Conservation (phyloP, 2,113 vertebrate species). For the Melanostigma gelatinosum region DNA sequence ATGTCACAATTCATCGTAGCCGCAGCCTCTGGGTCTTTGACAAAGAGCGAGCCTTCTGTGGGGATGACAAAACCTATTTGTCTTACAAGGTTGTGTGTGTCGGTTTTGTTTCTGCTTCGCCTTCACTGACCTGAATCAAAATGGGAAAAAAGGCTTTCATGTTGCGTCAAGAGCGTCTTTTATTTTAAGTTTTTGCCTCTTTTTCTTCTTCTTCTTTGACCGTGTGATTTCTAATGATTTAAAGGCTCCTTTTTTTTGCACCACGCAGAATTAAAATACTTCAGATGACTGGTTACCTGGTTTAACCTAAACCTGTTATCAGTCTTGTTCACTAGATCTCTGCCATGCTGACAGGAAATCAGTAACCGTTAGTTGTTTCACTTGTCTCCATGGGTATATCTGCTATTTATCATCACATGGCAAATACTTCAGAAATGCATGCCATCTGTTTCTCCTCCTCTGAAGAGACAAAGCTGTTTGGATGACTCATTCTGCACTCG, state of each 20-base stretch:
- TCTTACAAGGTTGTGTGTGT: slow-evolving; percentile 83
- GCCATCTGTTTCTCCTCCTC: slow-evolving; percentile 16
- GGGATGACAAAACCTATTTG: slow-evolving; percentile 83
- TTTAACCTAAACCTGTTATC: slow-evolving; percentile 16
- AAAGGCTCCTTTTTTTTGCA: slow-evolving; percentile 16
- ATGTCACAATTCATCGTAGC: slow-evolving; percentile 81
- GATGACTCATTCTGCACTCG: slow-evolving; percentile 15
- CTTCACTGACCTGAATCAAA: slow-evolving; percentile 76
- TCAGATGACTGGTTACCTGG: neutral
- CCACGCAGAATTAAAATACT: slow-evolving; percentile 17
- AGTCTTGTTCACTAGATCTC: neutral
- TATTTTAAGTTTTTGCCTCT: slow-evolving; percentile 45
- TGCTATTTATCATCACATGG: slow-evolving; percentile 17
- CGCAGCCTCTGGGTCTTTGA: slow-evolving; percentile 77
- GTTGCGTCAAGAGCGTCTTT: slow-evolving; percentile 53
- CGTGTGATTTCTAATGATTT: neutral
- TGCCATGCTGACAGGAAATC: neutral
- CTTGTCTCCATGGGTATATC: neutral
- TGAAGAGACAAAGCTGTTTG: slow-evolving; percentile 5
- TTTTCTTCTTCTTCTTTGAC: slow-evolving; percentile 23
- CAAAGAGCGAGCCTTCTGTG: slow-evolving; percentile 78
- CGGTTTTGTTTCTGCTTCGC: slow-evolving; percentile 73
- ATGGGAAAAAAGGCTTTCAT: slow-evolving; percentile 64
- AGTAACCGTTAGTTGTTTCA: neutral
- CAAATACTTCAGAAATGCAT: slow-evolving; percentile 15